Evolutionary conservation across 2,888 invertebrate genomes (phyloP), one percentile per base, ranked within the genome.

Genomic region (Torymus texanus): DNA sequence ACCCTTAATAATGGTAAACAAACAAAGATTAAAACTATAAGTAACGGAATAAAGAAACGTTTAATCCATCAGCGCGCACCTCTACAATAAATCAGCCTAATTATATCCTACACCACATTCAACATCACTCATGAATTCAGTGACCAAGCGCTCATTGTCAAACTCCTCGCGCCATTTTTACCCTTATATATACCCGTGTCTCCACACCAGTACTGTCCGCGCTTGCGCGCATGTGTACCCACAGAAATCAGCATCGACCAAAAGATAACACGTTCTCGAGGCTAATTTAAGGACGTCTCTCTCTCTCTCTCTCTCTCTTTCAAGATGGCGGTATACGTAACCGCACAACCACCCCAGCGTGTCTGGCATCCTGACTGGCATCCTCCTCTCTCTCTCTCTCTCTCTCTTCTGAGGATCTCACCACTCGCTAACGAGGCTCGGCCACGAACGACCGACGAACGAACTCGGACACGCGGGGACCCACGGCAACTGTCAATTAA

Each of bases 401-500:
- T 79, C 80, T 68, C 78, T 62, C 76, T 56, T 79, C 80, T 21
- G 67, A 50, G 70, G 58, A 62, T 82, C 72, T 77, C 75, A 51
- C 41, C 41, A 41, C 41, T 41, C 75, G 67, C 78, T 79, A 80
- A 87, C 88, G 87, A 88, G 88, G 87, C 86, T 86, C 87, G 86
- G 87, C 89, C 89, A 89, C 87, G 85, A 83, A 86, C 84, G 63
- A 62, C 24, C 50, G 11, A 51, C 50, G 11, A 50, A 13, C 13
- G 72, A 86, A 86, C 41, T 41, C 41, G 41, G 88, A 86, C 86
- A 88, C 87, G 87, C 82, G 82, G 83, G 81, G 83, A 86, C 85
- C 87, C 84, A 85, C 83, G 82, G 82, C 84, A 88, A 88, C 90
- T 90, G 90, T 90, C 90, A 90, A 90, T 90, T 90, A 90, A 90